phyloP scores from a whole-genome alignment of 1,140 invertebrate genomes.

The Streblospio benedicti region DNA sequence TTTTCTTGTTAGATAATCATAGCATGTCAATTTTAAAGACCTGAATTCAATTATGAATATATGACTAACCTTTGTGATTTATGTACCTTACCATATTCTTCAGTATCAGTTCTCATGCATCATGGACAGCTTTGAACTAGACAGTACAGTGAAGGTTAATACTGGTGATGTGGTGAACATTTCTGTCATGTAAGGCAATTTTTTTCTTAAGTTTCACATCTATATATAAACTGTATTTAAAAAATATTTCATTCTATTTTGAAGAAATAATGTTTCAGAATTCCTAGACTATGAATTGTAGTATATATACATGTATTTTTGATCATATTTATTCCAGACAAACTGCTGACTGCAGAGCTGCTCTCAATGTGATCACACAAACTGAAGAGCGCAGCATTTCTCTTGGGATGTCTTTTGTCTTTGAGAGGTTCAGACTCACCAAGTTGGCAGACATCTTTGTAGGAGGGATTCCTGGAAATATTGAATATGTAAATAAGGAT shows the following conservation, averaged over 20 bases:
- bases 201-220: neutral
- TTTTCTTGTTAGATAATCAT: too few relatives aligned
- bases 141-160: constrained; percentile 2
- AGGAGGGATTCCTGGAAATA: neutral
- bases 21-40: too few relatives aligned
- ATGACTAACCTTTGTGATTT: too few relatives aligned
- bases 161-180: constrained; percentile 6
- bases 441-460: neutral
- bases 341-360: neutral
- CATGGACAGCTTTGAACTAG: neutral
- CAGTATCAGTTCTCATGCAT: constrained; percentile 12
- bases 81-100: too few relatives aligned
- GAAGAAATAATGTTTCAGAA: too few relatives aligned
- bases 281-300: too few relatives aligned
- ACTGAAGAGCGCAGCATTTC: neutral
- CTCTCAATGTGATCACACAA: neutral
- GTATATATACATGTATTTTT: too few relatives aligned
- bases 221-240: neutral
- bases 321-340: too few relatives aligned
- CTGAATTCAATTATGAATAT: too few relatives aligned
- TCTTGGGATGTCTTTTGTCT: neutral
- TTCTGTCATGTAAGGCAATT: neutral
- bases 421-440: neutral
- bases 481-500: neutral
- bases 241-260: neutral